These are phyloP conservation scores for Semnornis frantzii DNA, from an alignment of 2,113 vertebrate genomes.

Conservation along the genomic window DNA sequence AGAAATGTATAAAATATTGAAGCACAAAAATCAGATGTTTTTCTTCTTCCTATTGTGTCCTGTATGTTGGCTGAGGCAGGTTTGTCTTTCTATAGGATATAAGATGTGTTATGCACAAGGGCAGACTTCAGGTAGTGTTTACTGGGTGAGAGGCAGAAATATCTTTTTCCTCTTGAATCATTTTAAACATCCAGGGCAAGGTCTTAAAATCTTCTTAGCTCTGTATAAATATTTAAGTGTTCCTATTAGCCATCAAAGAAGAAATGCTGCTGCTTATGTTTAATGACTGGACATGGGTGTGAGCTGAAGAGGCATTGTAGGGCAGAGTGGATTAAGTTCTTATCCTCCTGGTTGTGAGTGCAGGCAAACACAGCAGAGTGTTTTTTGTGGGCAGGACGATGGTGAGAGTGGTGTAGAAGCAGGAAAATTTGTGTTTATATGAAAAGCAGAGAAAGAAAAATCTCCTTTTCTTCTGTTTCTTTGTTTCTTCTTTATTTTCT, in stretches of 20 bases:
- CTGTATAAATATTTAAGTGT: background rate
- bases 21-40: background rate
- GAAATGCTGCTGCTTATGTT: background rate
- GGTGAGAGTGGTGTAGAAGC: background rate
- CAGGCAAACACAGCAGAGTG: background rate
- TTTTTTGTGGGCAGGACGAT: background rate
- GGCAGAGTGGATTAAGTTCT: background rate
- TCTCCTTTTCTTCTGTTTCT: too few relatives aligned
- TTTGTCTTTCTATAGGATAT: background rate
- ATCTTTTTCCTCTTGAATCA: background rate
- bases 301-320: background rate
- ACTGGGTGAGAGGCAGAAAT: background rate
- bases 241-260: background rate
- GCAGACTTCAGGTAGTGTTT: background rate
- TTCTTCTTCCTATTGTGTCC: accelerated
- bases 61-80: background rate
- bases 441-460: background rate
- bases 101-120: background rate
- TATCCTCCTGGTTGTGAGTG: accelerated
- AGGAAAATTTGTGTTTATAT: background rate
- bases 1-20: background rate
- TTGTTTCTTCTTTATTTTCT: too few relatives aligned
- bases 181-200: background rate
- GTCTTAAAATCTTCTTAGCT: background rate
- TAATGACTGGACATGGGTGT: background rate